Evolutionary conservation across 2,113 vertebrate species (phyloP), one percentile per base, ranked within the genome.

Genomic region (Callopanchax toddi): DNA sequence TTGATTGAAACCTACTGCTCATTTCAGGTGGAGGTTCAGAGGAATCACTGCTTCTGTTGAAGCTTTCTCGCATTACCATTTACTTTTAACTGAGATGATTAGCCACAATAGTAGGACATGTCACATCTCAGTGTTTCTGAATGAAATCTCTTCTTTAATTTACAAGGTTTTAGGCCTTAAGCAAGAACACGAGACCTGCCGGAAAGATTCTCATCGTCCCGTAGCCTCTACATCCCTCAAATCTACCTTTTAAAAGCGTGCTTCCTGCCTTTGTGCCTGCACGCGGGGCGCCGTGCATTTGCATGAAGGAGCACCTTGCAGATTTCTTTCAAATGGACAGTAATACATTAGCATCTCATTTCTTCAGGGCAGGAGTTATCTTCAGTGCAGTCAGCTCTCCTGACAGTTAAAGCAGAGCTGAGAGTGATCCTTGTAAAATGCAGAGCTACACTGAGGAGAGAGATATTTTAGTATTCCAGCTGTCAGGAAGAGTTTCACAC

Each of bases 281-380:
- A 62, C 73, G 55, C 0, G 1, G 36, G 37, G 37, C 2, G 29
- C 29, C 48, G 45, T 22, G 15, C 57, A 79, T 85, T 77, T 79
- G 81, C 79, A 81, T 84, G 64, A 84, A 78, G 69, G 70, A 84
- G 60, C 61, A 78, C 63, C 78, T 78, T 73, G 69, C 48, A 82
- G 75, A 87, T 83, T 81, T 78, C 77, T 73, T 81, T 79, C 49
- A 55, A 88, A 81, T 71, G 78, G 67, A 59, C 59, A 64, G 55
- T 42, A 55, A 83, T 80, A 79, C 63, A 83, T 87, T 87, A 81
- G 66, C 88, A 83, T 89, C 83, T 87, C 15, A 86, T 88, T 88
- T 84, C 77, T 82, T 65, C 22, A 1, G 59, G 74, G 74, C 71
- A 66, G 37, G 57, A 81, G 77, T 79, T 87, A 80, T 84, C 81